Percentiles rank a stretch among this genome's conserved stretches.
Conservation (phyloP, 2,113 vertebrate species). For the Microcebus lehilahytsara region DNA sequence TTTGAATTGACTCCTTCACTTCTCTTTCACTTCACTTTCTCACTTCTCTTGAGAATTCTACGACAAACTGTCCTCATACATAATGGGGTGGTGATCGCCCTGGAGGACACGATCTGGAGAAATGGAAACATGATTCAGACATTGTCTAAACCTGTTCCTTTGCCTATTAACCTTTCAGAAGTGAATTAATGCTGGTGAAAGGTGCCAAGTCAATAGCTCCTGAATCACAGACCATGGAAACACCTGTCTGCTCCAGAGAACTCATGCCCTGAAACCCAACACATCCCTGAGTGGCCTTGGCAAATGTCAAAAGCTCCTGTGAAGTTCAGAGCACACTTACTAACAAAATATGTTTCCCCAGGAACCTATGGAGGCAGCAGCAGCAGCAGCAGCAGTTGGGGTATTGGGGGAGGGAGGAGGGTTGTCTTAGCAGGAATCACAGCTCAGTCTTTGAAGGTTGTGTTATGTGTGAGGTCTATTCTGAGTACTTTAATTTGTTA, state of each 20-base stretch:
- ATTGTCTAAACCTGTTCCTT: neutral
- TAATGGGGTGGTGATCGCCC: fast-evolving
- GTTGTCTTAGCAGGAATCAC: neutral
- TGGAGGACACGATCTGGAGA: neutral
- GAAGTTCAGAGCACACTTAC: neutral
- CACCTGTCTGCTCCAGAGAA: neutral
- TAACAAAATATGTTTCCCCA: neutral
- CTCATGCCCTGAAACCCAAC: fast-evolving
- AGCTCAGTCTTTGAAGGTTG: neutral
- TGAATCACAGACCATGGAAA: neutral
- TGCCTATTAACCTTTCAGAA: neutral
- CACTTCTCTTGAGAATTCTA: neutral
- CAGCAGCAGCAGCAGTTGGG: fast-evolving
- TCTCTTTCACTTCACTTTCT: neutral
- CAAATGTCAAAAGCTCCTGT: fast-evolving
- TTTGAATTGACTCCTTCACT: neutral
- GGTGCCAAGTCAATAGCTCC: neutral
- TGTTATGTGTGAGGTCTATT: too few species aligned
- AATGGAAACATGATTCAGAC: neutral
- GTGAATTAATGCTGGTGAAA: neutral
- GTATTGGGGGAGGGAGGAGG: too few species aligned
- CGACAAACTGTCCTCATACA: neutral
- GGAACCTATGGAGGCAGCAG: fast-evolving
- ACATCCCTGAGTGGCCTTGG: neutral
- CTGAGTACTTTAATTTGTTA: neutral